Evolutionary conservation across 2,888 invertebrate genomes (phyloP), one percentile per base, ranked within the genome.

Genomic region (Drosophila kuntzei): DNA sequence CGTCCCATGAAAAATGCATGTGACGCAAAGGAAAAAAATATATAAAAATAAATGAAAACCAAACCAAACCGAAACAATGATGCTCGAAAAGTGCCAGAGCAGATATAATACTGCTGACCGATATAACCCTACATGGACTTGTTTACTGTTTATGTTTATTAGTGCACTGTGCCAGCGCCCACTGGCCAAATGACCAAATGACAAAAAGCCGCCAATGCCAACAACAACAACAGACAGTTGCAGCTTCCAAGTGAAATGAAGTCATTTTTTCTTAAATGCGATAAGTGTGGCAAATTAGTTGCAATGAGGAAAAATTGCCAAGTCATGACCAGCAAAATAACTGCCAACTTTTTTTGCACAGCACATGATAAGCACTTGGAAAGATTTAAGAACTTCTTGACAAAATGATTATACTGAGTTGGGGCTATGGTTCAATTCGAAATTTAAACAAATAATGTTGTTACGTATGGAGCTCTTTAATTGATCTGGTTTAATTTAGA

Each of bases 91-190:
- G 68, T 64, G 75, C 22, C 78, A 68, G 43, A 32, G 50, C 43
- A 22, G 57, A 60, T 60, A 78, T 72, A 58, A 71, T 69, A 82
- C 87, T 79, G 75, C 73, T 88, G 87, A 89, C 87, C 87, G 89
- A 89, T 51, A 84, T 88, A 74, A 34, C 87, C 87, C 57, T 71
- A 84, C 68, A 82, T 84, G 82, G 89, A 73, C 85, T 89, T 85
- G 85, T 85, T 89, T 89, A 87, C 85, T 85, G 76, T 76, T 85
- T 84, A 87, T 84, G 77, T 71, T 84, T 84, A 88, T 88, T 87
- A 84, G 87, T 72, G 51, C 71, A 78, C 64, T 65, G 62, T 69
- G 69, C 71, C 67, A 76, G 82, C 82, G 87, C 85, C 87, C 79
- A 85, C 87, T 64, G 83, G 37, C 65, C 81, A 66, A 81, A 62